Conservation (phyloP, 1,140 invertebrate genomes). For the Leptestheria dahalacensis region DNA sequence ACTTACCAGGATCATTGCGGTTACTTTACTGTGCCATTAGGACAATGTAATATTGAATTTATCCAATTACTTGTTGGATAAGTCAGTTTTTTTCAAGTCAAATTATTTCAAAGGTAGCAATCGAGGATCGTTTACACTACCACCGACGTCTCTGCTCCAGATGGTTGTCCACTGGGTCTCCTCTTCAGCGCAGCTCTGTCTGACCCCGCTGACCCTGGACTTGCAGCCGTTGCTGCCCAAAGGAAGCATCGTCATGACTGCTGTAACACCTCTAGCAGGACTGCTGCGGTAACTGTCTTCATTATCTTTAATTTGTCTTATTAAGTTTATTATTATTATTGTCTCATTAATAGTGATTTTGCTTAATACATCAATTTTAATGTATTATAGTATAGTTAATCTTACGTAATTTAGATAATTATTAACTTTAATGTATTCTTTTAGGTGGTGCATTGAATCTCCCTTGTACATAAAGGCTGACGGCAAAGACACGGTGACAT, state of each 20-base stretch:
- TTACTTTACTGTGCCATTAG: no score
- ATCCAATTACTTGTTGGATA: no score
- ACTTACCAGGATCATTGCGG: no score
- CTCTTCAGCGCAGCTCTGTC: conserved; percentile 47
- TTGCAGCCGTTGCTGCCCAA: conserved; percentile 46
- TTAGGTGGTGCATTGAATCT: conserved; percentile 46
- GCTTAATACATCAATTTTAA: background rate
- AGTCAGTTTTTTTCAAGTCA: background rate
- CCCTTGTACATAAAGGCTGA: conserved; percentile 29
- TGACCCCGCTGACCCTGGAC: conserved; percentile 46
- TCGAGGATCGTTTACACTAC: conserved; percentile 29
- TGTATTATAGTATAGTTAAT: background rate
- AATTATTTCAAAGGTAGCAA: conserved; percentile 5
- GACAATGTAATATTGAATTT: no score
- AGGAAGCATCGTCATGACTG: conserved; percentile 64
- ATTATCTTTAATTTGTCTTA: background rate
- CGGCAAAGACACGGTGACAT: background rate
- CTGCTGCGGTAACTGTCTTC: conserved; percentile 34
- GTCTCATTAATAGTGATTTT: background rate
- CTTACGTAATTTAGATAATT: background rate
- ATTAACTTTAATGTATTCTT: conserved; percentile 11
- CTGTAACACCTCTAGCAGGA: conserved; percentile 60
- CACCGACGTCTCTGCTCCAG: conserved; percentile 42
- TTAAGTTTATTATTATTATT: background rate
- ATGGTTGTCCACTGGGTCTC: conserved; percentile 47